Conservation (phyloP, 2,888 invertebrate genomes). For the Dysmachus trigonus region DNA sequence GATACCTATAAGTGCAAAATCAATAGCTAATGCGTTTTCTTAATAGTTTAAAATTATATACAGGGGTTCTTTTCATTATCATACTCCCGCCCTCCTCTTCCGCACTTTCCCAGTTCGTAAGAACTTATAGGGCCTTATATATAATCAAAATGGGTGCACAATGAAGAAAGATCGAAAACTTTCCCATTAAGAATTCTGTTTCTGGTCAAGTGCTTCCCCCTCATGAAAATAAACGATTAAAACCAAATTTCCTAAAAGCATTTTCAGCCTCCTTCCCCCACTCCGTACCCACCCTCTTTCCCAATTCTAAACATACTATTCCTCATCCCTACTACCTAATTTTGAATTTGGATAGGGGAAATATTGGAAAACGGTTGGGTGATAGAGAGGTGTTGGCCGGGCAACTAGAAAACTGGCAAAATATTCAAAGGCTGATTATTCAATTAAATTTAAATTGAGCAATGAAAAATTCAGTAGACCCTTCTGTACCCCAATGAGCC, state of each 20-base stretch:
- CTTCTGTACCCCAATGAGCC: not conserved
- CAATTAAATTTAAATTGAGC: conserved; percentile 24
- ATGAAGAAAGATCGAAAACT: not conserved
- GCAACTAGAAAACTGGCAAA: not conserved
- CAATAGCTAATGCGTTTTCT: not conserved
- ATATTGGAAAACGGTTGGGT: not conserved
- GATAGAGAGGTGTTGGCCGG: not conserved
- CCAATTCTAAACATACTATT: not conserved
- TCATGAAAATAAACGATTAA: not conserved
- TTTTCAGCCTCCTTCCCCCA: not conserved
- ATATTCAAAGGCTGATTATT: conserved; percentile 2
- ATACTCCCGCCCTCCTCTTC: not conserved
- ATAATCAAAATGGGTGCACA: not conserved
- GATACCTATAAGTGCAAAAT: not conserved
- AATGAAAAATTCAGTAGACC: conserved; percentile 19
- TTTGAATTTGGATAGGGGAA: not conserved
- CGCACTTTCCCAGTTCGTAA: not conserved
- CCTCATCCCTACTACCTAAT: not conserved
- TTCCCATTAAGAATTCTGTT: not conserved
- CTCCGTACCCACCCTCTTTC: too few relatives aligned
- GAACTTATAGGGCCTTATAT: not conserved
- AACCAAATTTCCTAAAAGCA: not conserved
- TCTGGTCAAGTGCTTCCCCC: not conserved
- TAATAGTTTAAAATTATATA: not conserved
- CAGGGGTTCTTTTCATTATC: too few relatives aligned